Base-by-base conservation (phyloP, 2,797 vertebrate genomes). In the Poecilia velifera region DNA sequence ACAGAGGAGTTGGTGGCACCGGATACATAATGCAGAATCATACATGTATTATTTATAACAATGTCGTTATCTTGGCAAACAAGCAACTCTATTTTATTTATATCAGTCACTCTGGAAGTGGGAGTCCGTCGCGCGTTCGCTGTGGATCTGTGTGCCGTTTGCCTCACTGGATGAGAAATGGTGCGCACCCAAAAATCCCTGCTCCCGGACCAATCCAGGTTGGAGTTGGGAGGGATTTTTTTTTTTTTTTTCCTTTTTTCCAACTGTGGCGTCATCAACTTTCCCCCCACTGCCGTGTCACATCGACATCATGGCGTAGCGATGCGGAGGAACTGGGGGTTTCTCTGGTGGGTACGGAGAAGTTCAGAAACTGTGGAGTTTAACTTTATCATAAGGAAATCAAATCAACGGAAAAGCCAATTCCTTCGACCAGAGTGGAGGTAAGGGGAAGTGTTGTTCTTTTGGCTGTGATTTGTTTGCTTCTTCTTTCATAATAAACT, bases 271-370 rank as follows among this genome's bases (percentile, higher is more conserved):
- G 95, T 94, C 82, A 71, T 82, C 47, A 80, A 90, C 88, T 91
- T 93, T 94, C 93, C 68, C 41, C 41, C 25, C 5, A 12, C 34
- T 18, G 62, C 62, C 18, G 82, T 83, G 88, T 91, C 92, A 91
- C 86, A 92, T 81, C 86, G 92, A 93, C 94, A 95, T 96, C 94
- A 96, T 96, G 96, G 96, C 95, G 95, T 95, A 95, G 94, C 64
- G 82, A 92, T 87, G 92, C 77, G 90, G 87, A 80, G 74, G 53
- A 49, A 36, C 71, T 57, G 64, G 5, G 81, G 79, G 72, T 49
- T 66, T 74, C 49, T 59, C 86, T 86, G 82, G 86, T 89, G 83
- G 88, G 73, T 74, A 81, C 79, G 28, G 79, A 90, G 62, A 92
- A 92, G 84, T 93, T 92, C 8, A 73, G 75, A 74, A 89, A 76